These are phyloP conservation scores for Marasmarcha lunaedactyla DNA, from an alignment of 2,888 invertebrate species.

Conservation along the genomic window DNA sequence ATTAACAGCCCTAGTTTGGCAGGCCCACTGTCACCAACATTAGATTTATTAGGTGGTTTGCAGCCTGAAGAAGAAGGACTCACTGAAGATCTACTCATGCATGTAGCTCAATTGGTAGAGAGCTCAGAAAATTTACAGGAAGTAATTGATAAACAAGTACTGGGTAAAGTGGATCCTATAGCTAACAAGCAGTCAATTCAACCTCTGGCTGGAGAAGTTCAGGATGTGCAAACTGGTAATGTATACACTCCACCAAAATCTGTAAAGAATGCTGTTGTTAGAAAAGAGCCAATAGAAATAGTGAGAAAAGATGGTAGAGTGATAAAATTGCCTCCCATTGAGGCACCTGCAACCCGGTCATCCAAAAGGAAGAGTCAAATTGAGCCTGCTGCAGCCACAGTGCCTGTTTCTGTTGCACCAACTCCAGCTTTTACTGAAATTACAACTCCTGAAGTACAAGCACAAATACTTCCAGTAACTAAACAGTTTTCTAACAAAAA, in stretches of 20 bases:
- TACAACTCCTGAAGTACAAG: conserved; percentile 32
- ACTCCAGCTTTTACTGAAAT: conserved; percentile 19
- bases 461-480: conserved; percentile 29
- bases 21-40: conserved; percentile 70
- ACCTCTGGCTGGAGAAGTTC: conserved; percentile 24
- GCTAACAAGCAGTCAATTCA: conserved; percentile 25
- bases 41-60: conserved; percentile 69
- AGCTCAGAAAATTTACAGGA: conserved; percentile 77
- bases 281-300: conserved; percentile 77
- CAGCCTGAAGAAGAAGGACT: conserved; percentile 76
- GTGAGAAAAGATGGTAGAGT: conserved; percentile 80
- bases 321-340: conserved; percentile 84
- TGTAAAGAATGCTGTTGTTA: conserved; percentile 30
- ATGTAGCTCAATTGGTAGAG: conserved; percentile 79
- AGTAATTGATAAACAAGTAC: conserved; percentile 76
- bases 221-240: conserved; percentile 26
- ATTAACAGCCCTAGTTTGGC: conserved; percentile 62
- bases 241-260: conserved; percentile 34
- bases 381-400: conserved; percentile 24
- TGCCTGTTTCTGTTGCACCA: conserved; percentile 22
- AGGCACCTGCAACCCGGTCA: conserved; percentile 83
- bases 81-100: conserved; percentile 78
- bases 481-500: conserved; percentile 54
- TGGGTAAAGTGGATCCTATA: conserved; percentile 54
- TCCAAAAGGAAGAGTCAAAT: conserved; percentile 74